Percentiles rank a stretch among this genome's conserved stretches.
phyloP scores from a whole-genome alignment of 92 coral and sea anemone species.

The Zoanthus sansibaricus region DNA sequence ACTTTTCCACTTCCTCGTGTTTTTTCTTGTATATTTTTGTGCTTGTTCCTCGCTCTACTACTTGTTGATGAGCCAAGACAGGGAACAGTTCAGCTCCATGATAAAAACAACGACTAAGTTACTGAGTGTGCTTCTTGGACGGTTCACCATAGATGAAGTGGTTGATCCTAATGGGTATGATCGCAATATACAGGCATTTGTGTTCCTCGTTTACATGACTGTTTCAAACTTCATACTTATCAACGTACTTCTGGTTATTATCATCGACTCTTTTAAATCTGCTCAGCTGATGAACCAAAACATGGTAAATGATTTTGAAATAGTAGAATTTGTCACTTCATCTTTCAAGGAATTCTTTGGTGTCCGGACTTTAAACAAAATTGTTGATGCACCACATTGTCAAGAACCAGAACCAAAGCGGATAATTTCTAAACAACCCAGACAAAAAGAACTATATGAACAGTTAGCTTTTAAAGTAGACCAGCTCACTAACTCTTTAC shows the following conservation, averaged over 20 bases:
- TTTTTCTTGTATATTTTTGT: slow-evolving; percentile 63
- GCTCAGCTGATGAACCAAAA: slow-evolving; percentile 60
- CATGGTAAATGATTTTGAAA: slow-evolving; percentile 79
- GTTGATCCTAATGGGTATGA: slow-evolving; percentile 48
- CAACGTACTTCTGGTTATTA: slow-evolving; percentile 80
- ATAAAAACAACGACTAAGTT: slow-evolving; percentile 77
- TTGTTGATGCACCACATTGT: background rate
- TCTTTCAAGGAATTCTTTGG: slow-evolving; percentile 76
- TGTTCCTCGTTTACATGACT: slow-evolving; percentile 74
- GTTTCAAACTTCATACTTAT: slow-evolving; percentile 82
- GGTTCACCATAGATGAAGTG: slow-evolving; percentile 73
- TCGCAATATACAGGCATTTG: slow-evolving; percentile 70
- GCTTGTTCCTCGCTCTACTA: slow-evolving; percentile 82
- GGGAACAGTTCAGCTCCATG: slow-evolving; percentile 75
- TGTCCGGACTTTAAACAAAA: slow-evolving; percentile 60
- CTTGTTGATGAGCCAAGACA: slow-evolving; percentile 68
- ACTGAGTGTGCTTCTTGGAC: slow-evolving; percentile 83
- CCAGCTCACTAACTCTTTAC: background rate
- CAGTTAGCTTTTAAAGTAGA: background rate
- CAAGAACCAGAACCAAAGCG: background rate
- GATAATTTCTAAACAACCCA: background rate
- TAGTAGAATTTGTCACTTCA: slow-evolving; percentile 76
- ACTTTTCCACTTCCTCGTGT: slow-evolving; percentile 62
- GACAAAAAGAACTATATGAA: background rate
- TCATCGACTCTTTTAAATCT: slow-evolving; percentile 79